These are phyloP conservation scores for Zosterops borbonicus DNA, from an alignment of 2,113 vertebrate species.

Conservation along the genomic window DNA sequence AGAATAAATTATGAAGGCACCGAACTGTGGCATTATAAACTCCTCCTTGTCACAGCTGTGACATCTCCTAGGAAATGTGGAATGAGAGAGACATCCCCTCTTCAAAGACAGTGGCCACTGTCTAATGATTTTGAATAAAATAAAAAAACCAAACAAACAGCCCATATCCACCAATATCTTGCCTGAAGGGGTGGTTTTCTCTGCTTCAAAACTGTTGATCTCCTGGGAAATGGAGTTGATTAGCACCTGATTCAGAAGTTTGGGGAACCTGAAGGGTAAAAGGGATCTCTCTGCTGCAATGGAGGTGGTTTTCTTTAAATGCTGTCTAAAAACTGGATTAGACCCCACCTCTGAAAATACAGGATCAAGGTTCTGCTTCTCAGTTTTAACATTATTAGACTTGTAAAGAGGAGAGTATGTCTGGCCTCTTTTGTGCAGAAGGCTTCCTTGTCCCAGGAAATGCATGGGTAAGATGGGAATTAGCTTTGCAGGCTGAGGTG, in stretches of 20 bases:
- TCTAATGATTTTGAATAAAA: slow-evolving; percentile 65
- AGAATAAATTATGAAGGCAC: slow-evolving; percentile 87
- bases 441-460: neutral
- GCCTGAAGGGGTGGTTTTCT: neutral
- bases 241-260: neutral
- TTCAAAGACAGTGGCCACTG: slow-evolving; percentile 67
- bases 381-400: neutral
- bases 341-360: neutral
- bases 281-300: neutral
- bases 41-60: slow-evolving; percentile 78
- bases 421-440: neutral
- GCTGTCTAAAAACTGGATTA: neutral
- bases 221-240: neutral
- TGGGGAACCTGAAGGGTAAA: neutral
- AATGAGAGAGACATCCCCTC: slow-evolving; percentile 73
- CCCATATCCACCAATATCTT: neutral
- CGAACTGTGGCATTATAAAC: slow-evolving; percentile 80
- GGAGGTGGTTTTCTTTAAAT: neutral
- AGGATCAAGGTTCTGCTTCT: neutral
- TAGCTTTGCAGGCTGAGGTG: neutral
- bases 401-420: neutral
- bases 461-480: neutral
- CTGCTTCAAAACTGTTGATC: neutral
- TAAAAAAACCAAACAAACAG: neutral
- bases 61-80: slow-evolving; percentile 77